These are phyloP conservation scores for Carlito syrichta DNA, from an alignment of 2,113 vertebrate genomes.

Conservation along the genomic window DNA sequence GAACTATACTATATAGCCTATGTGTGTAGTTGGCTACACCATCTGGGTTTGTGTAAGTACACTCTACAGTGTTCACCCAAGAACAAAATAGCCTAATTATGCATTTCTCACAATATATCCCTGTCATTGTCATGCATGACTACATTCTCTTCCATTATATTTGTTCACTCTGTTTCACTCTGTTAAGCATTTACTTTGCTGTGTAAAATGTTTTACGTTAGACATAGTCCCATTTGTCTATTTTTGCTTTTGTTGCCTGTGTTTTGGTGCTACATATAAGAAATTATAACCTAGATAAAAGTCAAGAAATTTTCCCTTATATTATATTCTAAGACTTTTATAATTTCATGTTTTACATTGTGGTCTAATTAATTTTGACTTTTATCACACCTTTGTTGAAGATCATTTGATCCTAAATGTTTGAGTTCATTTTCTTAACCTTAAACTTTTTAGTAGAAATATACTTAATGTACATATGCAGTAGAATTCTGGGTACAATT, in stretches of 20 bases:
- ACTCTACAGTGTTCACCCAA: no score
- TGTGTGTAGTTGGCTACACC: background rate
- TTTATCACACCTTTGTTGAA: background rate
- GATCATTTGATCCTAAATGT: background rate
- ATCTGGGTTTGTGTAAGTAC: background rate
- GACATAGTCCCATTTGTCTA: background rate
- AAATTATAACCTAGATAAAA: background rate
- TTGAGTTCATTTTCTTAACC: no score
- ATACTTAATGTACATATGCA: background rate
- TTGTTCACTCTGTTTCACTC: background rate
- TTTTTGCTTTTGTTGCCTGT: background rate
- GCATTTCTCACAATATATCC: background rate
- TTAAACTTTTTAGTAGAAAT: no score
- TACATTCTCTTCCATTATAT: background rate
- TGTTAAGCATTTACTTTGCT: background rate
- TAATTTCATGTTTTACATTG: background rate
- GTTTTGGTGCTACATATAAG: background rate
- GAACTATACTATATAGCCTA: background rate
- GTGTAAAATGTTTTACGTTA: background rate
- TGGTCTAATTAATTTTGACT: background rate
- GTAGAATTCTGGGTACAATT: background rate
- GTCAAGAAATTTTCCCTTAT: background rate
- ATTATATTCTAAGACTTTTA: background rate
- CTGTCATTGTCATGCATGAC: no score
- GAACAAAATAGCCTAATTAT: no score